phyloP scores from a whole-genome alignment of 2,888 invertebrate genomes.

The Spodoptera littoralis region DNA sequence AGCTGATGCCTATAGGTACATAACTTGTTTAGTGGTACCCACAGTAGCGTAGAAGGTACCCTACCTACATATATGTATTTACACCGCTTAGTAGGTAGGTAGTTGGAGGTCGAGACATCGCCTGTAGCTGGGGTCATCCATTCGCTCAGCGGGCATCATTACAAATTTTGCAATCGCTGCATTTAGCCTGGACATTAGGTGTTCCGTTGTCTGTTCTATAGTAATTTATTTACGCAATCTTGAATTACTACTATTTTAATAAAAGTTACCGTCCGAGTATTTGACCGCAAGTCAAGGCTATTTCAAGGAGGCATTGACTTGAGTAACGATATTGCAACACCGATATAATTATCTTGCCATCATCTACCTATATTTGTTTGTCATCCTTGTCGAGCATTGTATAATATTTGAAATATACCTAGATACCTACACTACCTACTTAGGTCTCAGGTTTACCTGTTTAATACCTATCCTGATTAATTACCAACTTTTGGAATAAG shows the following conservation, averaged over 20 bases:
- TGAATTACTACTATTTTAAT: constrained; percentile 35
- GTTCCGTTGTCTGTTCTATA: constrained; percentile 32
- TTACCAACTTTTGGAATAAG: too few relatives aligned
- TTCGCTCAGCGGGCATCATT: constrained; percentile 64
- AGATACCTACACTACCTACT: too few relatives aligned
- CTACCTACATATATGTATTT: too few relatives aligned
- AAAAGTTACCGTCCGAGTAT: constrained; percentile 7
- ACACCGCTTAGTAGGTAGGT: constrained; percentile 5
- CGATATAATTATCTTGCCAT: constrained; percentile 1
- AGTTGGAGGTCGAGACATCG: constrained; percentile 62
- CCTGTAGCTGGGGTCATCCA: constrained; percentile 65
- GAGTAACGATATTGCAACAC: constrained; percentile 20
- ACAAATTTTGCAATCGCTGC: constrained; percentile 59
- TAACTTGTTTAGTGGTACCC: not conserved
- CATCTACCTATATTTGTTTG: not conserved
- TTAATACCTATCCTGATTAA: too few relatives aligned
- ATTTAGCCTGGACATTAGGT: constrained; percentile 42
- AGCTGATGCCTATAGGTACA: too few relatives aligned
- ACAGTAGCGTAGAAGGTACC: not conserved
- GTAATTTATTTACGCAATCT: constrained; percentile 37
- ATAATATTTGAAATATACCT: too few relatives aligned
- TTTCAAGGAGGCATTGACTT: constrained; percentile 23
- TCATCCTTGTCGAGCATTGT: not conserved
- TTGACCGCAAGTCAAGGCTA: constrained; percentile 47
- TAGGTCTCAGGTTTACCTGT: too few relatives aligned